Conservation (phyloP, 2,888 invertebrate genomes). For the Mylabris sibirica region DNA sequence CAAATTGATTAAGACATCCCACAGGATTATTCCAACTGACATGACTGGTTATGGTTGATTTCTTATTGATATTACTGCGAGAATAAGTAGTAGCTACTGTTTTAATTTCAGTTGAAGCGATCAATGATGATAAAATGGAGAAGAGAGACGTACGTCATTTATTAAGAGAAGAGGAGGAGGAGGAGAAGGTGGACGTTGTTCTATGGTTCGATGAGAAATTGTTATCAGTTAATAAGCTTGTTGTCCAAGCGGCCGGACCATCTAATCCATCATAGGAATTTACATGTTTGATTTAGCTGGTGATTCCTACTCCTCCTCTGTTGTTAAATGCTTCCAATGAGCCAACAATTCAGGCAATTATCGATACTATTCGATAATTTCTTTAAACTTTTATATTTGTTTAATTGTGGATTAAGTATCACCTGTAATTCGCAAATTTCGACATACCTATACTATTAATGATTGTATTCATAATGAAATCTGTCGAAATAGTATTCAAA, state of each 20-base stretch:
- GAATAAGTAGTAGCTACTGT: constrained; percentile 37
- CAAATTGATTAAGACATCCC: constrained; percentile 42
- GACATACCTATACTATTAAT: constrained; percentile 19
- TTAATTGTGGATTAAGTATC: background rate
- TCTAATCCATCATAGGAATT: constrained; percentile 27
- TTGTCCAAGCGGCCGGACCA: constrained; percentile 19
- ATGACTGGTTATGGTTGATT: constrained; percentile 32
- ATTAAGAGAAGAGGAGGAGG: constrained; percentile 2
- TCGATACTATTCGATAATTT: too few relatives aligned
- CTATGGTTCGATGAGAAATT: constrained; percentile 16
- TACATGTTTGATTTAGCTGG: constrained; percentile 11
- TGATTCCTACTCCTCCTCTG: background rate
- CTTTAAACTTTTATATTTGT: too few relatives aligned
- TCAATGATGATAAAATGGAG: constrained; percentile 24
- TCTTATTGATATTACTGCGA: constrained; percentile 29
- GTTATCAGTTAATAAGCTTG: constrained; percentile 23
- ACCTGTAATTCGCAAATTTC: constrained; percentile 17
- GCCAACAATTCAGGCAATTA: background rate
- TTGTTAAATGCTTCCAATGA: background rate
- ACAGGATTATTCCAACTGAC: constrained; percentile 31
- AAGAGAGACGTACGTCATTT: constrained; percentile 13
- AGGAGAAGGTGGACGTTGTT: background rate
- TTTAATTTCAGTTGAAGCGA: constrained; percentile 32
- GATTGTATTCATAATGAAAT: constrained; percentile 20
- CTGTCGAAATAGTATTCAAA: background rate